phyloP scores from a whole-genome alignment of 2,113 vertebrate species.

The Psilopsiagon aurifrons region DNA sequence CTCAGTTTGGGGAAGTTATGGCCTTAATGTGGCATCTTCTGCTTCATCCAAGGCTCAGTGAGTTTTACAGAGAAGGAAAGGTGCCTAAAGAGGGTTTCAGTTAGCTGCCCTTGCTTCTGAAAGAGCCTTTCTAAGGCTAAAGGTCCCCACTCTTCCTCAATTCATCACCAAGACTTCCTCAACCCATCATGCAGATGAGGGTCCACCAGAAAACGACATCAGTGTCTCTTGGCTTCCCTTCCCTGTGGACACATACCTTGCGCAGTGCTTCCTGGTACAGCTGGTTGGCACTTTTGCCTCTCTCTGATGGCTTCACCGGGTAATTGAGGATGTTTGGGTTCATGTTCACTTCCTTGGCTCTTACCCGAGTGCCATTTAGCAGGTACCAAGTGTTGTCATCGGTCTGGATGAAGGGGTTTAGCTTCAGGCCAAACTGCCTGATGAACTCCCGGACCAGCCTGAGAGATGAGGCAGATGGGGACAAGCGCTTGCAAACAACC shows the following conservation, averaged over 20 bases:
- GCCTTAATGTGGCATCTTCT: background rate
- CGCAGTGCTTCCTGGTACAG: background rate
- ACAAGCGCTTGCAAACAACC: rapidly evolving
- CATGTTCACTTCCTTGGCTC: background rate
- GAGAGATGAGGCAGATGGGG: rapidly evolving
- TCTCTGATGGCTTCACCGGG: background rate
- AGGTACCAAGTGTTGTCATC: background rate
- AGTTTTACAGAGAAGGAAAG: background rate
- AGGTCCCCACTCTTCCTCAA: background rate
- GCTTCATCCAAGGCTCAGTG: background rate
- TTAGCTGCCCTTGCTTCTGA: background rate
- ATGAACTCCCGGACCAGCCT: background rate
- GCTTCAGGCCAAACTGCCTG: background rate
- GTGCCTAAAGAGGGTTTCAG: background rate
- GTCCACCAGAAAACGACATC: no score
- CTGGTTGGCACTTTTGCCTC: background rate
- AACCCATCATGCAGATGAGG: rapidly evolving
- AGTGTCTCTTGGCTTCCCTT: rapidly evolving
- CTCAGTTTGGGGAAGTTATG: no score
- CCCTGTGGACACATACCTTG: background rate
- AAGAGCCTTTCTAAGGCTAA: background rate
- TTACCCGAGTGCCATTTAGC: rapidly evolving
- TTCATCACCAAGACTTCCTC: background rate
- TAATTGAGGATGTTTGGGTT: background rate
- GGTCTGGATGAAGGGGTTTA: background rate